These are phyloP conservation scores for Oreochromis tanganicae DNA, from an alignment of 2,113 vertebrate species.

Conservation along the genomic window DNA sequence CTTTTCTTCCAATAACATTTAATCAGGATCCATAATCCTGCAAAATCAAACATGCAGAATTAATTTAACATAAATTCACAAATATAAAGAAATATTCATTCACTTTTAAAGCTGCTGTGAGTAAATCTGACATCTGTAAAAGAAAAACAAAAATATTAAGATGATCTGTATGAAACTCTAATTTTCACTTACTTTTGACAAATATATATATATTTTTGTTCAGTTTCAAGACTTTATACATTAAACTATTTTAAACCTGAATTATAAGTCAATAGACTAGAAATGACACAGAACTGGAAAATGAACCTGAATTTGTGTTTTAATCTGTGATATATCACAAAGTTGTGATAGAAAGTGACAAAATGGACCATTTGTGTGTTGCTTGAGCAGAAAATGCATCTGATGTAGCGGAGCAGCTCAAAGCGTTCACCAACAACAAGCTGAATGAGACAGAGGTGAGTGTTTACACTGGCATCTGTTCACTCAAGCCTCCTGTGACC, in stretches of 20 bases:
- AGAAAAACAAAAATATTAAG: not conserved
- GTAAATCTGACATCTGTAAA: not conserved
- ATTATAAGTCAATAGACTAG: not conserved
- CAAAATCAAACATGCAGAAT: not conserved
- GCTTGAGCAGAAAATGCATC: conserved; percentile 77
- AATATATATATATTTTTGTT: not conserved
- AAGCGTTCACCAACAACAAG: conserved; percentile 77
- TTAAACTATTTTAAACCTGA: not conserved
- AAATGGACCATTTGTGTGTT: not conserved
- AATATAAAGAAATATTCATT: not conserved
- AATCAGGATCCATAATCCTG: not conserved
- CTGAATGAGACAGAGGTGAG: conserved; percentile 79
- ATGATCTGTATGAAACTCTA: not conserved
- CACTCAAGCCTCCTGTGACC: too few species aligned
- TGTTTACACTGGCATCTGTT: not conserved
- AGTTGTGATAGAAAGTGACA: not conserved
- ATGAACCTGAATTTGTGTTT: not conserved
- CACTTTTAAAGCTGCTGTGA: not conserved
- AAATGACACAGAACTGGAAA: not conserved
- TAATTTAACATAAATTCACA: not conserved
- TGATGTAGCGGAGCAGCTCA: conserved; percentile 83
- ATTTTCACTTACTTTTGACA: not conserved
- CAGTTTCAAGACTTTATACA: not conserved
- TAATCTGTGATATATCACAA: not conserved
- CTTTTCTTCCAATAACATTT: not conserved